Evolutionary conservation across 1,140 invertebrate genomes (phyloP), one percentile per base, ranked within the genome.

Genomic region (Bombus waltoni): DNA sequence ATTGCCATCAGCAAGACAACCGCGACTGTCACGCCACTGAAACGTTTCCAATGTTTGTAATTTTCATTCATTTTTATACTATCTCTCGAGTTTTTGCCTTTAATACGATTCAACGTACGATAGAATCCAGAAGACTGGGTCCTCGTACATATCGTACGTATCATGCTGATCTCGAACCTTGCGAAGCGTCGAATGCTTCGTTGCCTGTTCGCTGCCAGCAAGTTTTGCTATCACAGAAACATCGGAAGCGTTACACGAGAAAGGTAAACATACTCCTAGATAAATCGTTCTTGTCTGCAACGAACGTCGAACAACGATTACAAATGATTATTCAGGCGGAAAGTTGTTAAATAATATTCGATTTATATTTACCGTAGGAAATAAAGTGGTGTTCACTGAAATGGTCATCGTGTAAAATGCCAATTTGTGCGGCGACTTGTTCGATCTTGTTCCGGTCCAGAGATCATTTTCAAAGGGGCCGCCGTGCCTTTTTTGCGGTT

Each of bases 221-320:
- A 96, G 93, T 90, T 95, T 94, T 77, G 97, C 95, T 85, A 98
- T 95, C 6, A 94, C 91, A 25, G 93, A 88, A 10, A 97, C 96
- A 82, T 97, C 97, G 18, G 95, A 91, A 28, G 96, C 96, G 9
- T 94, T 95, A 92, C 97, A 98, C 1, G 96, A 96, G 53, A 96
- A 95, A 10, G 97, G 97, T 62, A 98, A 94, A 91, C 97, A 98
- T 3, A 98, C 93, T 0, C 97, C 97, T 25, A 98, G 93, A 79
- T 97, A 96, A 53, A 98, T 94, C 10, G 96, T 83, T 91, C 93
- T 92, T 77, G 92, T 93, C 94, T 95, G 78, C 8, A 73, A 85
- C 59, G 13, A 73, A 62, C 92, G 91, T 65, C n/a, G 18, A 35
- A 13, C 42, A 71, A 9, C 47, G 47, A 53, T 53, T 22, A 53